phyloP scores from a whole-genome alignment of 2,113 vertebrate genomes.

The Phyllopteryx taeniolatus region DNA sequence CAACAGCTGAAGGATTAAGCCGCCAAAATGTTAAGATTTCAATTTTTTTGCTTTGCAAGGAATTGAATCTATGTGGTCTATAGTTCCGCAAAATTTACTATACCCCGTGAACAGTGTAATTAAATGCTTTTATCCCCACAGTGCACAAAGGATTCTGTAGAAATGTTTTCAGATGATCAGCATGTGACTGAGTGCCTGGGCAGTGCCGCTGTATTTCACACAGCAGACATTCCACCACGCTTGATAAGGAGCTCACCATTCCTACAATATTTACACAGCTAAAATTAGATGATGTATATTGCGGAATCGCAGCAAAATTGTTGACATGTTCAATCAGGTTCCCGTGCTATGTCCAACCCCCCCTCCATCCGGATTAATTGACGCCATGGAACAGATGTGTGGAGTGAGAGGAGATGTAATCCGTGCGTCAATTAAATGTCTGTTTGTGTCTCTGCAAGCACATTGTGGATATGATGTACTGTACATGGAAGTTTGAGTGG shows the following conservation, averaged over 20 bases:
- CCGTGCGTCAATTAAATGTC: constrained; percentile 57
- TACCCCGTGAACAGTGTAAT: not conserved
- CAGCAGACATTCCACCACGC: constrained; percentile 20
- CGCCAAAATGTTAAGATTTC: constrained; percentile 12
- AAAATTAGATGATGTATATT: constrained; percentile 4
- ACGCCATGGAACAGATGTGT: constrained; percentile 54
- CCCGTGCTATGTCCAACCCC: not conserved
- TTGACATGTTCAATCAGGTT: constrained; percentile 11
- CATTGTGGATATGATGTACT: constrained; percentile 14
- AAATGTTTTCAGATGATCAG: constrained; percentile 45
- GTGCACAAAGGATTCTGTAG: constrained; percentile 11
- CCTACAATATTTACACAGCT: constrained; percentile 1
- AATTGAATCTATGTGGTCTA: constrained; percentile 16
- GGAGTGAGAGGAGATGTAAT: constrained; percentile 57
- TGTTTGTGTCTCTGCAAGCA: constrained; percentile 18
- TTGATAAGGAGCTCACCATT: constrained; percentile 24
- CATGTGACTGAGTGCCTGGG: constrained; percentile 30
- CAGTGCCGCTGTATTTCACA: constrained; percentile 24
- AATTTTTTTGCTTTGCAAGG: constrained; percentile 8
- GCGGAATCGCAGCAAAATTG: not conserved
- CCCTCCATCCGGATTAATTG: constrained; percentile 6
- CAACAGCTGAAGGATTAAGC: constrained; percentile 15
- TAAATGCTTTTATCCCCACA: constrained; percentile 14
- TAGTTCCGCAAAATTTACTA: constrained; percentile 1
- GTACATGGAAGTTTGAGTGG: constrained; percentile 11